Evolutionary conservation across 2,888 invertebrate genomes (phyloP).

Genomic region (Kuschelorhynchus macadamiae): DNA sequence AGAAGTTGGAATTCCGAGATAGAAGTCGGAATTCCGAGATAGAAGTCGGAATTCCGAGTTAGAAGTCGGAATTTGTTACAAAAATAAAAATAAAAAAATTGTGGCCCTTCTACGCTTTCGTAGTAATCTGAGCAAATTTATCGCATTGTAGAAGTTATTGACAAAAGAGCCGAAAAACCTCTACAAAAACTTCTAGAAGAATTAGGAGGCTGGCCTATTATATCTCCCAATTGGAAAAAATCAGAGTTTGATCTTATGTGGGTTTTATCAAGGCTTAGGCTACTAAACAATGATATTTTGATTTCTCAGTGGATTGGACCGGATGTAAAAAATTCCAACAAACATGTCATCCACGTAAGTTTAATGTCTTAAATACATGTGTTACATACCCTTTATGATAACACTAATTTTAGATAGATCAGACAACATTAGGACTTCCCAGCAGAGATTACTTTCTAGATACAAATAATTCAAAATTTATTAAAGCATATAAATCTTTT

Average conservation of each 20-base stretch:
- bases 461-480: conserved; percentile 76
- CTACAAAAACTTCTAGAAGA: conserved; percentile 77
- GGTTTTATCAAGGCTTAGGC: conserved; percentile 80
- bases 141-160: conserved; percentile 58
- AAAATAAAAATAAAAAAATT: too few species aligned
- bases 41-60: too few species aligned
- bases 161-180: conserved; percentile 80
- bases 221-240: conserved; percentile 76
- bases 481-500: conserved; percentile 84
- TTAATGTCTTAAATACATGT: not conserved
- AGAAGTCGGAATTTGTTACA: too few species aligned
- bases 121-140: too few species aligned
- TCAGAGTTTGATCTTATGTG: conserved; percentile 80
- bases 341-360: conserved; percentile 83
- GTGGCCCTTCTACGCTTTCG: too few species aligned
- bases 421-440: conserved; percentile 84
- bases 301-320: conserved; percentile 88
- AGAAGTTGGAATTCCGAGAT: too few species aligned
- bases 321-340: conserved; percentile 92
- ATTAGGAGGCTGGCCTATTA: conserved; percentile 92
- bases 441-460: conserved; percentile 81
- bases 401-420: conserved; percentile 75
- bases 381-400: too few species aligned
- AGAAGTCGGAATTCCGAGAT: too few species aligned
- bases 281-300: conserved; percentile 89